Percentiles rank a stretch among this genome's conserved stretches.
These are phyloP conservation scores for Amblyornis subalaris DNA, from an alignment of 2,113 vertebrate species.

Conservation along the genomic window DNA sequence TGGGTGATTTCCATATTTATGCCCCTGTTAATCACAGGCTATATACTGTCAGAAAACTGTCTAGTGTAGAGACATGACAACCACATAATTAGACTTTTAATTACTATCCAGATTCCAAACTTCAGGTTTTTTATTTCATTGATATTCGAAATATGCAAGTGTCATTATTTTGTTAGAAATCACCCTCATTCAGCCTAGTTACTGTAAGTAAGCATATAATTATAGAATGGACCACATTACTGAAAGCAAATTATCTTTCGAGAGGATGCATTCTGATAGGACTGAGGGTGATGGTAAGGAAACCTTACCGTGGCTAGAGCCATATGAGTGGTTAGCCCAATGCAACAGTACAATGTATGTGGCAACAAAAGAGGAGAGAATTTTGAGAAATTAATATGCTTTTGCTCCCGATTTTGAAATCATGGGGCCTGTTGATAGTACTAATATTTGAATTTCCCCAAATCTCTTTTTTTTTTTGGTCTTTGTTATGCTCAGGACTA, in stretches of 20 bases:
- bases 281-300: background rate
- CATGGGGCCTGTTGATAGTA: fast-evolving
- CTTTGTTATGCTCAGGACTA: background rate
- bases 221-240: background rate
- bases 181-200: background rate
- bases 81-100: background rate
- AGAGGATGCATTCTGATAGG: background rate
- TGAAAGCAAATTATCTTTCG: background rate
- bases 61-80: background rate
- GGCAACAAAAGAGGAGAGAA: background rate
- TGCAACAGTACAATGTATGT: background rate
- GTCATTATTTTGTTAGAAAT: background rate
- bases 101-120: background rate
- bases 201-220: background rate
- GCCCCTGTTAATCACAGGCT: background rate
- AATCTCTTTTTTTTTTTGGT: background rate
- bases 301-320: background rate
- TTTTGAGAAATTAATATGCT: background rate
- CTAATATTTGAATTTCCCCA: background rate
- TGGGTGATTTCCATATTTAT: background rate
- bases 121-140: background rate
- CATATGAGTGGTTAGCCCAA: background rate
- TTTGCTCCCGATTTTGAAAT: background rate
- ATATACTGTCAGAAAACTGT: background rate
- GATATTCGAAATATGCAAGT: background rate